Conservation (phyloP, 2,113 vertebrate genomes). For the Collichthys lucidus region DNA sequence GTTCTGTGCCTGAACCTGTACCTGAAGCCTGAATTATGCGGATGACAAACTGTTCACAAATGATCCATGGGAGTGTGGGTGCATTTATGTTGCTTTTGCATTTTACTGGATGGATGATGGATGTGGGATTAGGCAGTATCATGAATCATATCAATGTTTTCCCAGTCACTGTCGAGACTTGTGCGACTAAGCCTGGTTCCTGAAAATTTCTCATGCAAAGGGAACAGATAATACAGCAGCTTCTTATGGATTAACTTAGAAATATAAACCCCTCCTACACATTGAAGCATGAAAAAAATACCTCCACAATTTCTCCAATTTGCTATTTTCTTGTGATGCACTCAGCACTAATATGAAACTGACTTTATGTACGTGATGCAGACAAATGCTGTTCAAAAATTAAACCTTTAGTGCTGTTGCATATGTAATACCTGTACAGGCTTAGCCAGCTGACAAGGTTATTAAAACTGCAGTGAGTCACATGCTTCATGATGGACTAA, state of each 20-base stretch:
- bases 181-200: constrained; percentile 23
- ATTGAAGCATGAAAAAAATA: background rate
- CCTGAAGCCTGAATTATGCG: constrained; percentile 49
- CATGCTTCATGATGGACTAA: background rate
- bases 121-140: constrained; percentile 65
- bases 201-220: constrained; percentile 27
- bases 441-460: background rate
- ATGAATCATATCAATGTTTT: constrained; percentile 72
- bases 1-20: constrained; percentile 25
- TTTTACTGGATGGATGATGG: constrained; percentile 67
- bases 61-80: constrained; percentile 62
- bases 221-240: constrained; percentile 11
- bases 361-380: background rate
- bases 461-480: constrained; percentile 12
- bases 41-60: constrained; percentile 65
- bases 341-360: constrained; percentile 1
- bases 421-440: background rate
- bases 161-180: constrained; percentile 42
- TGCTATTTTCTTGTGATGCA: background rate
- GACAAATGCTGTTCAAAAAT: background rate
- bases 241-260: constrained; percentile 25
- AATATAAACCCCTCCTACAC: constrained; percentile 10
- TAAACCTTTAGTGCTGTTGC: background rate
- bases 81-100: constrained; percentile 55
- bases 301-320: background rate